phyloP scores from a whole-genome alignment of 2,888 invertebrate genomes.

The Caradrina clavipalpis region DNA sequence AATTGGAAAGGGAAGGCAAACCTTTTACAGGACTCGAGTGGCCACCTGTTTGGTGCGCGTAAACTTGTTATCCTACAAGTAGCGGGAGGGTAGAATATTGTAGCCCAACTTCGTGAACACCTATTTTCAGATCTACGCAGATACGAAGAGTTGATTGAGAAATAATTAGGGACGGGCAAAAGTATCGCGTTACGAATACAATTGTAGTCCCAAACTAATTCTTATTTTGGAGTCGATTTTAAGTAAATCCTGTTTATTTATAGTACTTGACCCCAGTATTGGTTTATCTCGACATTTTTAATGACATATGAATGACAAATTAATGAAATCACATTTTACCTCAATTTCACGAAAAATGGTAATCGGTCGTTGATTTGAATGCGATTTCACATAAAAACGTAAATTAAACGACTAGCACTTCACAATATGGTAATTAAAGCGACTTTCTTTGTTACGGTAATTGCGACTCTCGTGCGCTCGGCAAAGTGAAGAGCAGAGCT shows the following conservation, averaged over 20 bases:
- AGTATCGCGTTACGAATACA: neutral
- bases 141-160: neutral
- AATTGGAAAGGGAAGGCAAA: too few relatives aligned
- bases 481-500: neutral
- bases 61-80: neutral
- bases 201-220: neutral
- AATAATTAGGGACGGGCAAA: neutral
- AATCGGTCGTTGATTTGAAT: neutral
- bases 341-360: neutral
- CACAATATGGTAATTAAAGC: neutral
- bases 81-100: neutral
- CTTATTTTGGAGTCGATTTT: too few relatives aligned
- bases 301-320: too few relatives aligned
- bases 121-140: neutral
- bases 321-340: neutral
- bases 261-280: too few relatives aligned
- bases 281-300: too few relatives aligned
- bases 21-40: neutral
- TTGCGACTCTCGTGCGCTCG: neutral
- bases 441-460: neutral
- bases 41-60: constrained; percentile 1
- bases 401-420: neutral
- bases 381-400: neutral
- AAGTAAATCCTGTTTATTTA: too few relatives aligned
- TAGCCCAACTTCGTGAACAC: neutral